Evolutionary conservation across 92 coral and sea anemone species (phyloP), one percentile per base, ranked within the genome.

Genomic region (Bergia sp.): DNA sequence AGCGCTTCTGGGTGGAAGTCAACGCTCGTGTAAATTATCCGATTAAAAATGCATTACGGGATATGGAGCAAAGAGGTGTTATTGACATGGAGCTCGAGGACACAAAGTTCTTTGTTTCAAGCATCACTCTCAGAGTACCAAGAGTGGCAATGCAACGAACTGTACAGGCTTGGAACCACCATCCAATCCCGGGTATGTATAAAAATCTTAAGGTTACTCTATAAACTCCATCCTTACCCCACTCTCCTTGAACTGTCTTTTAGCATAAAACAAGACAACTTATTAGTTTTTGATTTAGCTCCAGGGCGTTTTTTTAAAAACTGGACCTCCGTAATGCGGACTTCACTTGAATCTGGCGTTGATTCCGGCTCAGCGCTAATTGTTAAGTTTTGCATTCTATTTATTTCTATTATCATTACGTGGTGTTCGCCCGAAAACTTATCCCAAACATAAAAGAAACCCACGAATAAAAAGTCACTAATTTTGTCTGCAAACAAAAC

Each of bases 1-100:
- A 89, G 79, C 37, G 92, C 57, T 36, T 89, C 38, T 89, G 92
- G 78, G 92, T 89, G 36, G 92, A 89, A 77, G 92, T 85, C 20
- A 84, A 89, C 84, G 92, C 92, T 15, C 64, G 92, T 38, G 92
- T 89, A 41, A 89, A 92, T 73, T 92, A 90, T 82, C 94, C 94
- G 21, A 92, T 92, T 20, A 92, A 92, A 77, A 90, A 89, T 80
- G 91, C 92, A 43, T 41, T 92, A 23, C 73, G 75, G 61, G 73
- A 66, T 45, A 92, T 92, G 94, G 94, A 92, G 88, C 91, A 92
- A 61, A 71, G 39, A 16, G 82, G 85, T 57, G 39, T 87, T 13
- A 87, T 90, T 69, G 91, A 92, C 69, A 90, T 87, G 92, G 92
- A 92, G 36, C 39, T 73, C 87, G 89, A 87, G 15, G 94, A 81